phyloP scores from a whole-genome alignment of 1,140 invertebrate genomes.

The Lepeophtheirus salmonis region DNA sequence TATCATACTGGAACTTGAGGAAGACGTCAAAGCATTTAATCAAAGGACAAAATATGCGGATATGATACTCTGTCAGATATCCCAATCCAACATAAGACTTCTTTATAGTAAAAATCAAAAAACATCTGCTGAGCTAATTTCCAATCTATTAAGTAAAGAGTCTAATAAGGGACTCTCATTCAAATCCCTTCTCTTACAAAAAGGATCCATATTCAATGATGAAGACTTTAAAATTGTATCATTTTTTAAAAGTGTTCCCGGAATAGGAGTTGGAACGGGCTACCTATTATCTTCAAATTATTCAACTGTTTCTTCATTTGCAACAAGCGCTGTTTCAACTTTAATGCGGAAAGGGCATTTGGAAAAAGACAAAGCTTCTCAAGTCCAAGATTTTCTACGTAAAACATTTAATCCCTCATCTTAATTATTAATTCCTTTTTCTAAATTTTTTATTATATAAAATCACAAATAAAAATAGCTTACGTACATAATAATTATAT shows the following conservation, averaged over 20 bases:
- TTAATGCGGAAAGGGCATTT: not conserved
- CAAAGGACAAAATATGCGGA: slow-evolving; percentile 7
- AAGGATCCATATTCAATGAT: not conserved
- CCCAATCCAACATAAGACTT: slow-evolving; percentile 8
- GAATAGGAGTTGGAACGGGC: not conserved
- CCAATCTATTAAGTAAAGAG: not conserved
- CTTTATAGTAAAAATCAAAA: slow-evolving; percentile 6
- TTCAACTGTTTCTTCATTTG: not conserved
- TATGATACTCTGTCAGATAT: slow-evolving; percentile 2
- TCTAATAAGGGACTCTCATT: slow-evolving; percentile 1
- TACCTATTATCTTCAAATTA: not conserved
- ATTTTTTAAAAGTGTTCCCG: slow-evolving; percentile 8
- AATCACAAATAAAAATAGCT: too few species aligned
- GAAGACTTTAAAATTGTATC: not conserved
- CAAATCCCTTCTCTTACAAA: not conserved
- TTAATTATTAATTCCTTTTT: too few species aligned
- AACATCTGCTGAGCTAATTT: slow-evolving; percentile 1
- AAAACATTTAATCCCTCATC: not conserved
- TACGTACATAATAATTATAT: too few species aligned
- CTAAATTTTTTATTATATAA: too few species aligned
- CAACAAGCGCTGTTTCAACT: not conserved
- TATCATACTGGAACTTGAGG: slow-evolving; percentile 1
- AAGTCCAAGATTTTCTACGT: slow-evolving; percentile 5
- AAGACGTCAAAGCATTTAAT: not conserved
- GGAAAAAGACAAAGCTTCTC: not conserved